Percentiles rank a stretch among this genome's conserved stretches.
phyloP scores from a whole-genome alignment of 1,140 invertebrate species.

The Tribolium castaneum region DNA sequence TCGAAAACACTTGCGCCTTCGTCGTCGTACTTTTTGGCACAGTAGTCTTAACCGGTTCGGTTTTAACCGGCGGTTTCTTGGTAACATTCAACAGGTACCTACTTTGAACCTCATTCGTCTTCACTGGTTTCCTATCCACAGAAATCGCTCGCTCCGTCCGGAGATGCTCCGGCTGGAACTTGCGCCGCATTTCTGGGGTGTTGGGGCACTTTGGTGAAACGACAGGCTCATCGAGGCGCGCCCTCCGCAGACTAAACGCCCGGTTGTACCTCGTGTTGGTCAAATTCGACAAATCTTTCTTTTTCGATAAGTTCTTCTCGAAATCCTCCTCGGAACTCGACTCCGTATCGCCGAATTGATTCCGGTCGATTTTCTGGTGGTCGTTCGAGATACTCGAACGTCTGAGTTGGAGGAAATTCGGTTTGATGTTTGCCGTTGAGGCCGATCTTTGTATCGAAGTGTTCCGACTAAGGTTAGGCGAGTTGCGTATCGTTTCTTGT shows the following conservation, averaged over 20 bases:
- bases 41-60: constrained; percentile 47
- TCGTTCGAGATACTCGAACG: constrained; percentile 46
- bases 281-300: constrained; percentile 59
- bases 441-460: constrained; percentile 58
- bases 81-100: constrained; percentile 60
- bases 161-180: constrained; percentile 52
- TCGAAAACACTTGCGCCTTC: constrained; percentile 66
- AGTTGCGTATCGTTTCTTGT: constrained; percentile 55
- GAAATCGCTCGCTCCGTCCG: constrained; percentile 60
- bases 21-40: constrained; percentile 54
- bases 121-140: constrained; percentile 59
- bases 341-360: constrained; percentile 61
- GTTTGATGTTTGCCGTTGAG: constrained; percentile 61
- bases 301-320: constrained; percentile 57
- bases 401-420: constrained; percentile 46
- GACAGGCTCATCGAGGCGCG: constrained; percentile 59
- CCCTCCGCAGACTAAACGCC: constrained; percentile 63
- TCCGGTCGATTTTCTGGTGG: constrained; percentile 60
- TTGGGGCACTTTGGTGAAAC: constrained; percentile 65
- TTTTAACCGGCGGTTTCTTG: constrained; percentile 51
- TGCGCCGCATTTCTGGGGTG: constrained; percentile 67
- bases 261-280: constrained; percentile 69
- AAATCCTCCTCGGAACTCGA: constrained; percentile 62
- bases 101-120: constrained; percentile 61
- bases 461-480: constrained; percentile 55